Evolutionary conservation across 1,140 invertebrate genomes (phyloP).

Genomic region (Hypsibius dujardini): DNA sequence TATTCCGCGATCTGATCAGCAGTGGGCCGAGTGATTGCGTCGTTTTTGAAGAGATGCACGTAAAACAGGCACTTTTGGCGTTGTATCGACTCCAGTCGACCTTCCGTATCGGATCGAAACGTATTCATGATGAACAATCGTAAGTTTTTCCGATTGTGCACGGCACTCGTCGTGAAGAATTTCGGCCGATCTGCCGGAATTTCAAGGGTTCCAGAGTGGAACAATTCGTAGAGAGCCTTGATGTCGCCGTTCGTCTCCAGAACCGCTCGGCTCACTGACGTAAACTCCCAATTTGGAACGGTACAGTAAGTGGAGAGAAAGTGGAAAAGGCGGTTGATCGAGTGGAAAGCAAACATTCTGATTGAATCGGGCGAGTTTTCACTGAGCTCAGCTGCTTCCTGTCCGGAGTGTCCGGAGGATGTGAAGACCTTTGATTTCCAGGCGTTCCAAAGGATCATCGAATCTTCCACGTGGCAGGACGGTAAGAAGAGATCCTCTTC

Average conservation of each 20-base stretch:
- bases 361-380: background rate
- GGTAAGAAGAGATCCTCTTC: constrained; percentile 5
- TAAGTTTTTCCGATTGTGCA: background rate
- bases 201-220: background rate
- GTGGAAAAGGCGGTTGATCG: background rate
- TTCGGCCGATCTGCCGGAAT: background rate
- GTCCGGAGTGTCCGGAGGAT: background rate
- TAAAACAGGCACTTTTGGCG: background rate
- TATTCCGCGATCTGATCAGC: background rate
- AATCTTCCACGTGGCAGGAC: constrained; percentile 5
- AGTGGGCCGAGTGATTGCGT: background rate
- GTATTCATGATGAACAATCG: background rate
- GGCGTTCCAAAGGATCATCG: background rate
- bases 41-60: background rate
- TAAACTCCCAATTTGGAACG: background rate
- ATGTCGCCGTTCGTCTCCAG: background rate
- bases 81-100: background rate
- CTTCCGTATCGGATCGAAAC: background rate
- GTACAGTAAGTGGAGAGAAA: background rate
- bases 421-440: constrained; percentile 1
- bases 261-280: background rate
- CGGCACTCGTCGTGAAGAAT: background rate
- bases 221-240: background rate
- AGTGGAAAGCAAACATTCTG: background rate
- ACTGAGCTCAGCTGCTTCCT: too few relatives aligned